Evolutionary conservation across 2,113 vertebrate genomes (phyloP).

Genomic region (Dicaeum eximium): DNA sequence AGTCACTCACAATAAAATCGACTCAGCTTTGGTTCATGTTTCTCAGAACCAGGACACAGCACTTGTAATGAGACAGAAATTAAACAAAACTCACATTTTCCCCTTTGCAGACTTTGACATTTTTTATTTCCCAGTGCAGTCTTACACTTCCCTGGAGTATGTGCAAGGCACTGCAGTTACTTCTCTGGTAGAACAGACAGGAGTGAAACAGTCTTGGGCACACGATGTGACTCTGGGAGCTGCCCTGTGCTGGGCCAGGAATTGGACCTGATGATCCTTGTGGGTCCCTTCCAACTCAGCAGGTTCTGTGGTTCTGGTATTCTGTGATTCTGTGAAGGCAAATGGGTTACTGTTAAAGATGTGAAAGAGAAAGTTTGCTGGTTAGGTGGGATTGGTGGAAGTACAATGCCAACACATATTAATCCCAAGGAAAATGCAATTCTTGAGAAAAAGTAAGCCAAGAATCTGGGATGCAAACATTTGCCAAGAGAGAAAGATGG

Average conservation of each 20-base stretch:
- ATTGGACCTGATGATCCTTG: rapidly evolving
- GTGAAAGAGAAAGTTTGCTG: background rate
- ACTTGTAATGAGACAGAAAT: background rate
- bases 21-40: background rate
- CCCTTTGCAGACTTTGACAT: background rate
- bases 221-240: background rate
- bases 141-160: background rate
- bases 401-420: background rate
- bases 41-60: background rate
- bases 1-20: background rate
- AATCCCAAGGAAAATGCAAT: background rate
- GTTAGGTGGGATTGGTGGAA: background rate
- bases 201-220: background rate
- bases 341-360: background rate
- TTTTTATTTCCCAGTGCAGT: background rate
- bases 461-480: background rate
- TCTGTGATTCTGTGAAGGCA: background rate
- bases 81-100: background rate
- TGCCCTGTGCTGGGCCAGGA: background rate
- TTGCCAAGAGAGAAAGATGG: background rate
- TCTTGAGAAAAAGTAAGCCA: background rate
- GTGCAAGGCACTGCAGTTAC: background rate
- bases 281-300: background rate
- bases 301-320: background rate
- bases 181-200: background rate